Percentiles rank a stretch among this genome's conserved stretches.
phyloP scores from a whole-genome alignment of 2,888 invertebrate species.

The Strigamia transsilvanica region DNA sequence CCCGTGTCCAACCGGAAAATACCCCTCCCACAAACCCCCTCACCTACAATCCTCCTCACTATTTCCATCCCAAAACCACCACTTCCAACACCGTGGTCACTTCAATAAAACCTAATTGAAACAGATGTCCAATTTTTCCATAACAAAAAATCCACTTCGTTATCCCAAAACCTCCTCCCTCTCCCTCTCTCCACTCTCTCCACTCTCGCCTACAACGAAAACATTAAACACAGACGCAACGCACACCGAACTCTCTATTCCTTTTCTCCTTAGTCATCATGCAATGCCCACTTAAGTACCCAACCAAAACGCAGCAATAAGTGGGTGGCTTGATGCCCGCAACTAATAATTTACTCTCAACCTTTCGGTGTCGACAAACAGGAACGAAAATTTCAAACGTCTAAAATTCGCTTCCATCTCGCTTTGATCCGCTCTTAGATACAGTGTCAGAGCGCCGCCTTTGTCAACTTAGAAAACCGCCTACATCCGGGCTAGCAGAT shows the following conservation, averaged over 20 bases:
- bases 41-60: no score
- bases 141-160: conserved; percentile 12
- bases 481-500: conserved; percentile 43
- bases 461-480: conserved; percentile 41
- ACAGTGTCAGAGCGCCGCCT: conserved; percentile 42
- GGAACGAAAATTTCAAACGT: background rate
- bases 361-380: conserved; percentile 12
- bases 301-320: background rate
- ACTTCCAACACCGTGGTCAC: background rate
- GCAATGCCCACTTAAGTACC: background rate
- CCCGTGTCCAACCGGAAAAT: no score
- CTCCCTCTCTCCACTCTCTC: background rate
- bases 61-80: no score
- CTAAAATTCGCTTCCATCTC: background rate
- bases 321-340: conserved; percentile 6
- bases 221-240: background rate
- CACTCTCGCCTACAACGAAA: background rate
- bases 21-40: no score
- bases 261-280: conserved; percentile 1
- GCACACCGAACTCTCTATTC: background rate
- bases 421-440: conserved; percentile 35
- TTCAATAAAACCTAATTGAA: background rate
- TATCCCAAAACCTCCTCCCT: background rate
- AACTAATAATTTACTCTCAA: background rate
- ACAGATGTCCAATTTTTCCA: conserved; percentile 18